Conservation (phyloP, 2,113 vertebrate genomes). For the Tetrao urogallus region DNA sequence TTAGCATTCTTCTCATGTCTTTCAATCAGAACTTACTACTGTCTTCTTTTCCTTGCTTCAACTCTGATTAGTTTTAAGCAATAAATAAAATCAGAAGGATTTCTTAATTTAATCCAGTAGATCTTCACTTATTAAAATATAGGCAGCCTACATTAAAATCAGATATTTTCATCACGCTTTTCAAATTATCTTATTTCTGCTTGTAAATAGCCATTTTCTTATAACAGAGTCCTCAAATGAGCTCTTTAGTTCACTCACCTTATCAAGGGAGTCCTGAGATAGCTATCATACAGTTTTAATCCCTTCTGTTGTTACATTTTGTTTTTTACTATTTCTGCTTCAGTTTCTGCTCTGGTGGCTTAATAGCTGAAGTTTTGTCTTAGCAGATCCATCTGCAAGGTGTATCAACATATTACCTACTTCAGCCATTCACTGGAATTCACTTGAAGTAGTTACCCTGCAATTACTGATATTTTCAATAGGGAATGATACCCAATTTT, state of each 20-base stretch:
- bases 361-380: slow-evolving; percentile 57
- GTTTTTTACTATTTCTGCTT: slow-evolving; percentile 55
- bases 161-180: neutral
- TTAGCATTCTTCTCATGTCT: neutral
- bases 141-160: neutral
- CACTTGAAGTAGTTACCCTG: neutral
- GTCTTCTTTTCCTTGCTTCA: neutral
- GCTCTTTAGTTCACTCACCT: slow-evolving; percentile 44
- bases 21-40: neutral
- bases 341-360: slow-evolving; percentile 74
- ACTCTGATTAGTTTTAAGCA: neutral
- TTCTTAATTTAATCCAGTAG: neutral
- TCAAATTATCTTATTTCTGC: slow-evolving; percentile 44
- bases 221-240: slow-evolving; percentile 30
- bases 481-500: neutral
- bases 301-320: slow-evolving; percentile 22
- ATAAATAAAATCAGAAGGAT: neutral
- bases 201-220: slow-evolving; percentile 34
- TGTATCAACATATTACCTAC: neutral
- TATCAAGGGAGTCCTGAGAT: slow-evolving; percentile 59
- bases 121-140: neutral
- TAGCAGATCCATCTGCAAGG: slow-evolving; percentile 50
- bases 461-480: neutral
- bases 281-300: slow-evolving; percentile 59
- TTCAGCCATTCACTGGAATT: neutral